These are phyloP conservation scores for Drosophila kohkoa DNA, from an alignment of 1,140 invertebrate species.

Conservation along the genomic window DNA sequence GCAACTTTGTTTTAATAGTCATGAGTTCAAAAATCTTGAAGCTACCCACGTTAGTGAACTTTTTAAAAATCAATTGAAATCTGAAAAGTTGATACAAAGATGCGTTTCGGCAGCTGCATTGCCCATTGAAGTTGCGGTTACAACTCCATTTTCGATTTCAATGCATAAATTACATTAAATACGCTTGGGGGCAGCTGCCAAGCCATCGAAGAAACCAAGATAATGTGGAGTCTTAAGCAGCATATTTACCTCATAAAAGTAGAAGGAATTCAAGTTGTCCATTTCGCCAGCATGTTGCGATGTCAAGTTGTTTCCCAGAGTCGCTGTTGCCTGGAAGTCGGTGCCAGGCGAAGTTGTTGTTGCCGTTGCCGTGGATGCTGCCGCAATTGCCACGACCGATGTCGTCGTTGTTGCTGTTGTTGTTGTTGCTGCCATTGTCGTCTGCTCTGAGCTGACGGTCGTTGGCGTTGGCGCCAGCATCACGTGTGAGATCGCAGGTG, in stretches of 20 bases:
- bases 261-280: slow-evolving; percentile 79
- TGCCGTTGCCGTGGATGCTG: slow-evolving; percentile 27
- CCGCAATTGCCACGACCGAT: slow-evolving; percentile 15
- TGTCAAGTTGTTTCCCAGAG: slow-evolving; percentile 43
- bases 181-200: slow-evolving; percentile 8
- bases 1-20: not conserved
- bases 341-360: slow-evolving; percentile 33
- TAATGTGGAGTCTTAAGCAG: not conserved
- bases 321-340: slow-evolving; percentile 53
- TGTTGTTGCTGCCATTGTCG: slow-evolving; percentile 50
- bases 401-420: slow-evolving; percentile 37
- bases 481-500: slow-evolving; percentile 79
- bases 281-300: slow-evolving; percentile 53
- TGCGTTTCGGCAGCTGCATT: slow-evolving; percentile 23
- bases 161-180: slow-evolving; percentile 58
- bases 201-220: slow-evolving; percentile 7
- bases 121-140: slow-evolving; percentile 4
- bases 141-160: slow-evolving; percentile 22
- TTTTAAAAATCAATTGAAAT: slow-evolving; percentile 38
- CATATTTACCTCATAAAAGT: slow-evolving; percentile 75
- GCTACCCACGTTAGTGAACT: slow-evolving; percentile 7
- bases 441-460: slow-evolving; percentile 48
- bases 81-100: slow-evolving; percentile 27
- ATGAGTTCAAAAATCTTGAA: not conserved
- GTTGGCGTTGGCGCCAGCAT: slow-evolving; percentile 66